phyloP scores from a whole-genome alignment of 2,797 vertebrate genomes.

The Serranus cabrilla region DNA sequence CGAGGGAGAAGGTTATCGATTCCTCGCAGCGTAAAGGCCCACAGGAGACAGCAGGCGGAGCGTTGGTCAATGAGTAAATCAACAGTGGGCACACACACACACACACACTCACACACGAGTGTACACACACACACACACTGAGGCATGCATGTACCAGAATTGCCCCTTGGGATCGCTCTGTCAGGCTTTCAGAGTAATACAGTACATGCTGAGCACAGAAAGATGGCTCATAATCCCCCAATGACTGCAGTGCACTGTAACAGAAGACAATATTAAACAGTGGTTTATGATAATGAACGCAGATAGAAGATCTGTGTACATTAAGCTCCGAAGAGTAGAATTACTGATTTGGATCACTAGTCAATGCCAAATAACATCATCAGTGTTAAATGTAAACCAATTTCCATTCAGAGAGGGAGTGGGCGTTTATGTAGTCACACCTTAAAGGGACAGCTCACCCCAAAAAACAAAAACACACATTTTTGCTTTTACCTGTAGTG shows the following conservation, averaged over 20 bases:
- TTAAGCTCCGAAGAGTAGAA: slow-evolving; percentile 52
- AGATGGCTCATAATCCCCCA: slow-evolving; percentile 43
- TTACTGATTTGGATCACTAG: slow-evolving; percentile 34
- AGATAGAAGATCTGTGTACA: slow-evolving; percentile 55
- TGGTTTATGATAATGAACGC: slow-evolving; percentile 32
- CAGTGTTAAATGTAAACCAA: slow-evolving; percentile 24
- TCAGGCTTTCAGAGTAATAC: slow-evolving; percentile 57
- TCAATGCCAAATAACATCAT: slow-evolving; percentile 26
- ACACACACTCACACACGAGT: slow-evolving; percentile 15
- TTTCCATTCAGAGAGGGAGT: not conserved
- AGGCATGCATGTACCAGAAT: slow-evolving; percentile 46
- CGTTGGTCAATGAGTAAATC: slow-evolving; percentile 72
- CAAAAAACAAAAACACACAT: too few relatives aligned
- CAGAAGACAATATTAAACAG: slow-evolving; percentile 52
- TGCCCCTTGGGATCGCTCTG: slow-evolving; percentile 54
- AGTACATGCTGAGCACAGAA: slow-evolving; percentile 45
- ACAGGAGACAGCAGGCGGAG: slow-evolving; percentile 64
- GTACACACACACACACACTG: slow-evolving; percentile 27
- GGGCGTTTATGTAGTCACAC: not conserved
- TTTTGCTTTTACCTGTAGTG: too few relatives aligned
- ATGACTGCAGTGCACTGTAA: slow-evolving; percentile 46
- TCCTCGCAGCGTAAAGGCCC: slow-evolving; percentile 65
- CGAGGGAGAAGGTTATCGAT: slow-evolving; percentile 74
- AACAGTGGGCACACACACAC: slow-evolving; percentile 46
- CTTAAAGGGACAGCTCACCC: not conserved